Percentiles rank a stretch among this genome's conserved stretches.
Conservation (phyloP, 2,888 invertebrate species). For the Amblyjoppa fuscipennis region DNA sequence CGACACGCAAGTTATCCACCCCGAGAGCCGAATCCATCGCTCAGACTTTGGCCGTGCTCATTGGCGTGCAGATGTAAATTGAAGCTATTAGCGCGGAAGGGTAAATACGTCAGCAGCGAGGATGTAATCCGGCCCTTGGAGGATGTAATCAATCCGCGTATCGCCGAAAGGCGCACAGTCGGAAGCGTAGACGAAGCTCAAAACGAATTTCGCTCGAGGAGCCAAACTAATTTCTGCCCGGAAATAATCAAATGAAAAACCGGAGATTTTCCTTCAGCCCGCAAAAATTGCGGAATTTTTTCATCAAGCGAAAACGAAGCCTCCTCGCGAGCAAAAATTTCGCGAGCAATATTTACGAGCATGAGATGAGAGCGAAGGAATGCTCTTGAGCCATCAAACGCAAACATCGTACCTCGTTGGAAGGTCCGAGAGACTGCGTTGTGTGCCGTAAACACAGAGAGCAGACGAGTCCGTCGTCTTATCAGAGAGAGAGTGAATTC, state of each 20-base stretch:
- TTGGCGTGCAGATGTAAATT: background rate
- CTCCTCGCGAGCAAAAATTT: background rate
- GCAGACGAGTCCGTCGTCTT: background rate
- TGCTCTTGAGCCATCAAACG: background rate
- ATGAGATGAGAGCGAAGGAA: background rate
- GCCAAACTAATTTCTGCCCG: background rate
- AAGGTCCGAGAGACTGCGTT: background rate
- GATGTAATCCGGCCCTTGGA: slow-evolving; percentile 10
- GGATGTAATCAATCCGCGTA: background rate
- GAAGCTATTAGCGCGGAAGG: background rate
- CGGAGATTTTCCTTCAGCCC: background rate
- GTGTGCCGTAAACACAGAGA: background rate
- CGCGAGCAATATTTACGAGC: background rate
- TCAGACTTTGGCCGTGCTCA: background rate
- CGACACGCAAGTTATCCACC: background rate
- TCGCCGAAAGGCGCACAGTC: background rate
- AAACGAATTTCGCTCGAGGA: background rate
- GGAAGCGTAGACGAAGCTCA: background rate
- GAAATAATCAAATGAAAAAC: background rate
- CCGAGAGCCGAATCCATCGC: background rate
- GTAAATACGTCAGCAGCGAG: background rate
- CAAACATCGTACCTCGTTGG: background rate
- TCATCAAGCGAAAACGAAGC: background rate
- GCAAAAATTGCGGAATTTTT: background rate
- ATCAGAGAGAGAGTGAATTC: background rate